Percentiles rank a stretch among this genome's conserved stretches.
Conservation (phyloP, 1,140 invertebrate genomes). For the Tyrophagus putrescentiae region DNA sequence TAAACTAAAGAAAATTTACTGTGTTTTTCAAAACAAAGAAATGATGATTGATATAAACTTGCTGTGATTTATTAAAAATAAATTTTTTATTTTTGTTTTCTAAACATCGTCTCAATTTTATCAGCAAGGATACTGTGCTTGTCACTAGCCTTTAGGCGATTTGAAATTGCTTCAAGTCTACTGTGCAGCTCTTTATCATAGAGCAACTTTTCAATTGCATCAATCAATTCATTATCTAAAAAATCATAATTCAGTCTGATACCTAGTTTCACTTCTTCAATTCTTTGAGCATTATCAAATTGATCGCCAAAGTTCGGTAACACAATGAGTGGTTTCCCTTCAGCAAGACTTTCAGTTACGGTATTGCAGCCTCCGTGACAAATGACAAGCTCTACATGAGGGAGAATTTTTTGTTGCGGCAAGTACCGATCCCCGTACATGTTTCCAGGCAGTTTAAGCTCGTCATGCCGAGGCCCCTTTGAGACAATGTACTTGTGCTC, state of each 20-base stretch:
- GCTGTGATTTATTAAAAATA: too few species aligned
- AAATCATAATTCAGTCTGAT: conserved; percentile 13
- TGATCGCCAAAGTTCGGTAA: conserved; percentile 20
- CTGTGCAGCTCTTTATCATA: too few species aligned
- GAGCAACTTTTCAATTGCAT: conserved; percentile 19
- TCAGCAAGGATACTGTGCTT: too few species aligned
- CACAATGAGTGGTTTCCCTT: conserved; percentile 15
- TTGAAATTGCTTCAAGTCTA: too few species aligned
- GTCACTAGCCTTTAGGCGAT: too few species aligned
- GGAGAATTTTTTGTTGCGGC: conserved; percentile 7
- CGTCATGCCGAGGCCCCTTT: conserved; percentile 13
- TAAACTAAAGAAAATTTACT: too few species aligned
- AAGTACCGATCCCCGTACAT: conserved; percentile 21
- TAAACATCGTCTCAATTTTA: too few species aligned
- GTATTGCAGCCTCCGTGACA: conserved; percentile 23
- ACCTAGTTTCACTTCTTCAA: conserved; percentile 8
- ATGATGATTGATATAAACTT: too few species aligned
- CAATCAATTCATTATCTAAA: conserved; percentile 10
- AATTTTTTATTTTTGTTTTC: too few species aligned
- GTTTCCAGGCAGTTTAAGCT: conserved; percentile 24
- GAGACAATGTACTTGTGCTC: conserved; percentile 15
- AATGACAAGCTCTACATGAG: conserved; percentile 17
- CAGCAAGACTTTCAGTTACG: neutral
- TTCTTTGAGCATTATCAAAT: conserved; percentile 22
- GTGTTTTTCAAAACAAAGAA: too few species aligned